Evolutionary conservation across 2,888 invertebrate species (phyloP).

Genomic region (Scaptomyza caliginosa): DNA sequence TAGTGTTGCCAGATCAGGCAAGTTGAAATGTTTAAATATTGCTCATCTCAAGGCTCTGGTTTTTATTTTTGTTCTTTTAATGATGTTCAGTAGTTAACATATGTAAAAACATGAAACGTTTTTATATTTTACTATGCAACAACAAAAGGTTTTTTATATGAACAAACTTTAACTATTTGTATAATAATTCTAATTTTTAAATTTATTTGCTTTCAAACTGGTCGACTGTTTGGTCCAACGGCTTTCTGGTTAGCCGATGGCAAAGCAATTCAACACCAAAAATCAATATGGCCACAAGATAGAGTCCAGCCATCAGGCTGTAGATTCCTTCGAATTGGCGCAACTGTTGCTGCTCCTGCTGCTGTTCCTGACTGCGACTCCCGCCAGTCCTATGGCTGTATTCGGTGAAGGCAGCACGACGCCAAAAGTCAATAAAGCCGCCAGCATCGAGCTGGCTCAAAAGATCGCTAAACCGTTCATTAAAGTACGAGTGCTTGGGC

Average conservation of each 20-base stretch:
- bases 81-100: no score
- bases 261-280: conserved; percentile 35
- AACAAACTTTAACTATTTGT: no score
- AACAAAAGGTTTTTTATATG: no score
- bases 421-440: conserved; percentile 64
- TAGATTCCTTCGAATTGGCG: conserved; percentile 47
- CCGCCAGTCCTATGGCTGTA: conserved; percentile 1
- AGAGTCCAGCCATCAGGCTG: conserved; percentile 36
- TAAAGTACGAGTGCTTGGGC: conserved; percentile 72
- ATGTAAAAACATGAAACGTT: no score
- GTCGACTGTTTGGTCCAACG: no score
- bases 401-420: conserved; percentile 24
- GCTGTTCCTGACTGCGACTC: not conserved
- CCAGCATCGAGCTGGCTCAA: conserved; percentile 48
- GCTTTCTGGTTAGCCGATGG: not conserved
- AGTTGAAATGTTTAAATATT: no score
- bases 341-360: conserved; percentile 4
- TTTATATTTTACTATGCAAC: no score
- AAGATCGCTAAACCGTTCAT: conserved; percentile 46
- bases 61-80: no score
- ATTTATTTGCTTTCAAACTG: no score
- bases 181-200: no score
- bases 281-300: conserved; percentile 31
- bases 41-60: no score
- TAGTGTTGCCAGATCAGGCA: not conserved